Evolutionary conservation across 2,888 invertebrate species (phyloP), one percentile per base, ranked within the genome.

Genomic region (Aspidapion aeneum): DNA sequence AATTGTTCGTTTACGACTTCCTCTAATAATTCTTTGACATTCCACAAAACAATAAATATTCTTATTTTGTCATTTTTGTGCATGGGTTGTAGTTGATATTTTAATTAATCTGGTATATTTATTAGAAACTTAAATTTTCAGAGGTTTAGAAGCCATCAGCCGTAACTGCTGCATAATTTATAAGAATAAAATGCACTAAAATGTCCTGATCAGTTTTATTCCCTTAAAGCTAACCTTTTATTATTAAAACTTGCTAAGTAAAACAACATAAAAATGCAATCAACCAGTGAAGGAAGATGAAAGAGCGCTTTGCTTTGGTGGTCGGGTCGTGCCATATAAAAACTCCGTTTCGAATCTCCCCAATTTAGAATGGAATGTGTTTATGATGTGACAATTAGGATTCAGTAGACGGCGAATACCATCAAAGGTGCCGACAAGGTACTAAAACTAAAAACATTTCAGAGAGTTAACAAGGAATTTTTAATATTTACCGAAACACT

Each of bases 331-430:
- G 35, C 35, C 35, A 52, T 61, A 64, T 58, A 66, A 66, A 66
- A 64, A 63, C 63, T 61, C 60, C 63, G 67, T 65, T 65, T 67
- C 63, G 56, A 64, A 69, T 63, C 63, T 67, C 64, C 69, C 66
- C 69, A 70, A 70, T 71, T 72, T 69, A 60, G 65, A 56, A 60
- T 57, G 69, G 70, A 71, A 72, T 72, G 69, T 72, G 70, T 73
- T 72, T 73, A 73, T 65, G 72, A 73, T 70, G 70, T 70, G 71
- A 71, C 71, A 73, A 72, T 72, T 71, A 67, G 66, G 64, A 66
- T 64, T 59, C 66, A 62, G 63, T 68, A 70, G 71, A 68, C 69
- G 70, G 71, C 66, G 69, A 67, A 68, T 62, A 65, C 57, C 64
- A 20, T 69, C 70, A 70, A 69, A 71, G 68, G 65, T 3, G 71